Evolutionary conservation across 1,140 invertebrate genomes (phyloP).

Genomic region (Stenopsyche tienmushanensis): DNA sequence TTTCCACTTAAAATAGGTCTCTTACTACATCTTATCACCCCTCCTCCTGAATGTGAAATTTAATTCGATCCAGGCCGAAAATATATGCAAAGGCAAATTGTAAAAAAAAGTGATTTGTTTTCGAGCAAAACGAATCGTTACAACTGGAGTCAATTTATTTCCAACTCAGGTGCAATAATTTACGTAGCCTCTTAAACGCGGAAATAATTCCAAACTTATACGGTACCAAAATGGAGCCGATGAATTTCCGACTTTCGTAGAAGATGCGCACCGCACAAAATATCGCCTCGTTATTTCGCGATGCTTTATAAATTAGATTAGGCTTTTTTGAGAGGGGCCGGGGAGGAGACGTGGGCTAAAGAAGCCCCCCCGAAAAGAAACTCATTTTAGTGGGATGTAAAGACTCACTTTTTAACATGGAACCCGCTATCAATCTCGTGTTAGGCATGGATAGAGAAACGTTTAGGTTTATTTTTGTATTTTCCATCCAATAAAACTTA

Average conservation of each 20-base stretch:
- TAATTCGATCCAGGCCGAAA: no score
- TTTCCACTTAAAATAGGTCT: no score
- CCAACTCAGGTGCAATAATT: conserved; percentile 11
- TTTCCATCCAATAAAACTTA: no score
- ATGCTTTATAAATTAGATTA: conserved; percentile 14
- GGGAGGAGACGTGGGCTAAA: neutral
- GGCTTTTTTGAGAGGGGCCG: neutral
- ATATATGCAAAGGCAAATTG: neutral
- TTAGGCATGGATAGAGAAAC: neutral
- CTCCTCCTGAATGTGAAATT: neutral
- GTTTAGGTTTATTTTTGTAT: neutral
- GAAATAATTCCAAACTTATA: conserved; percentile 17
- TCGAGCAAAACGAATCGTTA: neutral
- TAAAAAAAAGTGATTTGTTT: conserved; percentile 17
- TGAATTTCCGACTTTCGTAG: conserved; percentile 7
- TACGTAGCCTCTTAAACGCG: conserved; percentile 11
- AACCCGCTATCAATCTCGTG: neutral
- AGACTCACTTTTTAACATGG: neutral
- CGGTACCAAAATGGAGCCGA: conserved; percentile 2
- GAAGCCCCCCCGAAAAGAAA: neutral
- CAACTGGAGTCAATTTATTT: conserved; percentile 14
- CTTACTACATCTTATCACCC: no score
- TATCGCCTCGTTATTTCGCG: conserved; percentile 18
- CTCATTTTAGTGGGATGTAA: neutral
- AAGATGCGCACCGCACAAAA: neutral